A percentile compares a stretch with the other conserved stretches of the same genome.
These are phyloP conservation scores for Bembecia ichneumoniformis DNA, from an alignment of 2,888 invertebrate species.

Conservation along the genomic window DNA sequence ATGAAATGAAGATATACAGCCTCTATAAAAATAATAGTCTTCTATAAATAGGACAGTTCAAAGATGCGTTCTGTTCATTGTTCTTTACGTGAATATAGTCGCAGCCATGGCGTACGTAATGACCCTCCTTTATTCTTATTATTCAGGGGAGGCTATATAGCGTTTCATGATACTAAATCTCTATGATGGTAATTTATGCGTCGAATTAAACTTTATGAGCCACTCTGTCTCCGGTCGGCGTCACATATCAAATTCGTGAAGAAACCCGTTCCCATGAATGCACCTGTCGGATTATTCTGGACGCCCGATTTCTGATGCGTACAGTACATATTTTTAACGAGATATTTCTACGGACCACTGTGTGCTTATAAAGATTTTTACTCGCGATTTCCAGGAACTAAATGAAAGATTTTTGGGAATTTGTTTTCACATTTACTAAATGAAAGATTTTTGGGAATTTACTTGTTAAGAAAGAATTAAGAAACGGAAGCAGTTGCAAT, in stretches of 20 bases:
- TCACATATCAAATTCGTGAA: conserved; percentile 53
- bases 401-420: too few species aligned
- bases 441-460: too few species aligned
- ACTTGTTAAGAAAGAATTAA: too few species aligned
- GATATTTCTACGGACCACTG: too few species aligned
- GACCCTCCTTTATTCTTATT: conserved; percentile 41
- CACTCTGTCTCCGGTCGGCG: conserved; percentile 48
- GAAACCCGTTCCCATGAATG: conserved; percentile 31
- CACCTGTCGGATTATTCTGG: conserved; percentile 55
- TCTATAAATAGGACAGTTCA: background rate
- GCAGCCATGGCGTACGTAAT: conserved; percentile 29
- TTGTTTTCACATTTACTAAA: too few species aligned
- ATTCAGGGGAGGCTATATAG: conserved; percentile 33
- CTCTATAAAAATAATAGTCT: background rate
- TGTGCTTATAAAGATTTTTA: too few species aligned
- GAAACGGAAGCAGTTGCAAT: too few species aligned
- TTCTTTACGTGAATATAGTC: background rate
- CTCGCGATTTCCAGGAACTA: too few species aligned
- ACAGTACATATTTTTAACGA: too few species aligned
- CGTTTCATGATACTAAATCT: conserved; percentile 49
- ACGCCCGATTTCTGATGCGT: conserved; percentile 7
- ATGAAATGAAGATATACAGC: background rate
- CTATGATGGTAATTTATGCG: conserved; percentile 50
- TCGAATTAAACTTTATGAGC: conserved; percentile 56
- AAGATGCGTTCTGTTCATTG: background rate